A percentile compares a stretch with the other conserved stretches of the same genome.
These are phyloP conservation scores for Lasioglossum zephyrum DNA, from an alignment of 2,888 invertebrate genomes.

Conservation along the genomic window DNA sequence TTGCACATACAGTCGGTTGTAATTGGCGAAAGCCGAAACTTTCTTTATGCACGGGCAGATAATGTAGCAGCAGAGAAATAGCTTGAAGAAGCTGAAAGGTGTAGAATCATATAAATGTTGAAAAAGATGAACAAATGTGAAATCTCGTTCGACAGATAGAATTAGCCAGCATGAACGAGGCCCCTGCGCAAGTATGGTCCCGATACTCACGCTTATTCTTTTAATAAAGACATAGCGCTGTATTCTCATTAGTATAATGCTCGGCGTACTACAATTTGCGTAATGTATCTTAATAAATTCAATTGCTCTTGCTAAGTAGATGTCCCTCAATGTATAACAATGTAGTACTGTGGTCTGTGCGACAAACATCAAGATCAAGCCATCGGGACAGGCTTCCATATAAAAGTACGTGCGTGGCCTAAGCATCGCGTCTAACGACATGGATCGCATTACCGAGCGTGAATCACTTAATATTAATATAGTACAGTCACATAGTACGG, in stretches of 20 bases:
- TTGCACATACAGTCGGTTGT: background rate
- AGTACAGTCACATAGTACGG: slow-evolving; percentile 55
- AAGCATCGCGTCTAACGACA: slow-evolving; percentile 60
- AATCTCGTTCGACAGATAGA: background rate
- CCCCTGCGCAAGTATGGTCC: background rate
- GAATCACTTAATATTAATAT: slow-evolving; percentile 68
- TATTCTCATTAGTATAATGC: slow-evolving; percentile 55
- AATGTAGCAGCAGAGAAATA: background rate
- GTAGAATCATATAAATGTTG: background rate
- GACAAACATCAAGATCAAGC: slow-evolving; percentile 30
- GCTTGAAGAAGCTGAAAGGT: background rate
- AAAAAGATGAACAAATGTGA: background rate
- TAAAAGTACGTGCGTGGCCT: slow-evolving; percentile 46
- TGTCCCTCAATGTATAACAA: slow-evolving; percentile 38
- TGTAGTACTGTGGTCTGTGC: slow-evolving; percentile 17
- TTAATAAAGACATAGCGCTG: slow-evolving; percentile 46
- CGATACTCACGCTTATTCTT: slow-evolving; percentile 32
- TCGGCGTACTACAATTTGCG: slow-evolving; percentile 53
- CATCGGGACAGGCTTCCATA: slow-evolving; percentile 38
- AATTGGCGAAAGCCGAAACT: background rate
- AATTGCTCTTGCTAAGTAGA: slow-evolving; percentile 52
- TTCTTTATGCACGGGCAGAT: background rate
- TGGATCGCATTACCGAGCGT: slow-evolving; percentile 63
- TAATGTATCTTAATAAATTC: slow-evolving; percentile 59
- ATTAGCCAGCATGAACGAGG: background rate